phyloP scores from a whole-genome alignment of 2,797 vertebrate genomes.

The Monodelphis domestica region DNA sequence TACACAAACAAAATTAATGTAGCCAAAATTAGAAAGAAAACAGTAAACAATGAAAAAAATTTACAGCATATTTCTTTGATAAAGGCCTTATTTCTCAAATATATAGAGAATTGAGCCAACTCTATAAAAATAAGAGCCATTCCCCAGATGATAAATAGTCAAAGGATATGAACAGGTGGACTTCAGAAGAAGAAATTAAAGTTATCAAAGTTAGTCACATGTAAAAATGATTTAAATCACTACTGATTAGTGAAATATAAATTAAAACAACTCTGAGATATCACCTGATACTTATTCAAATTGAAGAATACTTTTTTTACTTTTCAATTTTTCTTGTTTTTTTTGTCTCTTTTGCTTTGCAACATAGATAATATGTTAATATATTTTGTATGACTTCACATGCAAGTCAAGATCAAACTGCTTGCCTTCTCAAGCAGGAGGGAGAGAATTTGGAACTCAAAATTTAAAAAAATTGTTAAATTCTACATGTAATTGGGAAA shows the following conservation, averaged over 20 bases:
- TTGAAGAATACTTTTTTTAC: too few species aligned
- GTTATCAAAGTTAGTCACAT: neutral
- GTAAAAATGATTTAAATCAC: neutral
- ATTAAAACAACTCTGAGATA: neutral
- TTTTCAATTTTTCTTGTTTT: too few species aligned
- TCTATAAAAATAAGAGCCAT: neutral
- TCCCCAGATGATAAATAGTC: neutral
- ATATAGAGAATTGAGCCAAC: neutral
- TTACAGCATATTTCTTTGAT: neutral
- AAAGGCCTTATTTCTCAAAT: neutral
- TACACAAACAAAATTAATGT: neutral
- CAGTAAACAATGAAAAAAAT: neutral
- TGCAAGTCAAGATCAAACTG: too few species aligned
- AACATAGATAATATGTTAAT: too few species aligned
- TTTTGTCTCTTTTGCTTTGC: too few species aligned
- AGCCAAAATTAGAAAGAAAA: neutral
- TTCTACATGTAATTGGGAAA: too few species aligned
- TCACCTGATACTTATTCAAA: neutral
- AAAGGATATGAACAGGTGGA: neutral
- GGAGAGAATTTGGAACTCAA: too few species aligned
- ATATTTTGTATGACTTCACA: too few species aligned
- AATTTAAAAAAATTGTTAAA: too few species aligned
- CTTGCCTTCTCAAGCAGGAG: too few species aligned
- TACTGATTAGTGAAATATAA: neutral
- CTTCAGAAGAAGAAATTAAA: neutral